Base-by-base conservation (phyloP, 2,113 vertebrate genomes). In the Triplophysa rosa region DNA sequence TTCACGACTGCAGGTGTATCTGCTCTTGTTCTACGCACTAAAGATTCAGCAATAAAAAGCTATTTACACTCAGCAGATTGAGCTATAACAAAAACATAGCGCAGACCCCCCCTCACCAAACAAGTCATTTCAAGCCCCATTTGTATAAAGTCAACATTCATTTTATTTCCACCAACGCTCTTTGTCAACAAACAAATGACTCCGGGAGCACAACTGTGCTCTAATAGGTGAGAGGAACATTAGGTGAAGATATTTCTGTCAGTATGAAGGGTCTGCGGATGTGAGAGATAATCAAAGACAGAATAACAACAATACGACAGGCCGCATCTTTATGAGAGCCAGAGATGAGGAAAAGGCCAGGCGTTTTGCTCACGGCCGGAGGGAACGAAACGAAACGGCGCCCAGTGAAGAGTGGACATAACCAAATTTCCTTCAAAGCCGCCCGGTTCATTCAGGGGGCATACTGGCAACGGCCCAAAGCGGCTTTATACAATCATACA, bases 201-300 rank as follows among this genome's bases (percentile, higher is more conserved):
- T 72, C 26, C 59, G 61, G 26, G 16, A 54, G 45, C 45, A 58
- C 8, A 66, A 40, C 23, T 58, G 29, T 67, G 37, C 64, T 67
- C 17, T 67, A 67, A 62, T 40, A 59, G 29, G 49, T 40, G 56
- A 52, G 59, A 45, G 59, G 37, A 52, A 67, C 61, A 64, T 49
- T 63, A 19, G 17, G 59, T 13, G 23, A 26, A n/a, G 65, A 65
- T 72, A 67, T 79, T 47, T 45, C 29, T 24, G 54, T 66, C 45
- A 42, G 45, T 74, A 58, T 79, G 37, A 72, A 78, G 59, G 70
- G 56, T 72, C 81, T 76, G 72, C 63, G 23, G 52, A 64, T 69
- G 68, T 77, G 29, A 73, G 62, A 26, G 68, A 62, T 78, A 72
- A 79, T 79, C 76, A 78, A 67, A 66, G 62, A 49, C 40, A 59